Evolutionary conservation across 92 coral and sea anemone species (phyloP), one percentile per base, ranked within the genome.

Genomic region (Virgularia gustaviana): DNA sequence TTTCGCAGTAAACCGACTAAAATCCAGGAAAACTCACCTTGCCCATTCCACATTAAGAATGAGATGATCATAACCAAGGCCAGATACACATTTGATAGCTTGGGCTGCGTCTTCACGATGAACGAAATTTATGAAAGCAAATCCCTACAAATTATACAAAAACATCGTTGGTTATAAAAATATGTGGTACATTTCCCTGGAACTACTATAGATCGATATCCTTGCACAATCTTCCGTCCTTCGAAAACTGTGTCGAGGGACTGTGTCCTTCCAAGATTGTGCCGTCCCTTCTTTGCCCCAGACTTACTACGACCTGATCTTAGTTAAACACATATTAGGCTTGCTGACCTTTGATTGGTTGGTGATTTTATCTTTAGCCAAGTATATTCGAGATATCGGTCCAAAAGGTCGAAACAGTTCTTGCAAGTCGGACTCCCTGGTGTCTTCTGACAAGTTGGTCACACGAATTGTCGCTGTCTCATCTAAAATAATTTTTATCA

Each of bases 31-130:
- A 52, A 76, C 97, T 86, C 73, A 91, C 97, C 90, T 91, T 27
- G 98, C 98, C 98, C 98, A 92, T 65, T 92, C 98, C 36, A 92
- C 98, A 68, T 87, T 89, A 52, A 92, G 86, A 53, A 92, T 92
- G 55, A 92, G 85, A 53, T 92, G 98, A 77, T 92, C 98, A 56
- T 92, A 92, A 16, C 98, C 98, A 59, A 76, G 85, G 22, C 98
- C 96, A 4, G 82, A 79, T 19, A 92, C 84, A 39, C 83, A 82
- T 59, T 86, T 82, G 20, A 92, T 92, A 0, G 98, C 92, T 55
- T 95, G 89, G 1, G 90, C 87, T 2, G 98, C 98, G 58, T 92
- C 98, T 4, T 85, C 96, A 37, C 96, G 92, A 38, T 84, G 82
- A 18, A 82, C 87, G 65, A 92, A 92, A 79, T 92, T 92, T 71